These are phyloP conservation scores for Crocuta crocuta DNA, from an alignment of 2,113 vertebrate genomes.

Conservation along the genomic window DNA sequence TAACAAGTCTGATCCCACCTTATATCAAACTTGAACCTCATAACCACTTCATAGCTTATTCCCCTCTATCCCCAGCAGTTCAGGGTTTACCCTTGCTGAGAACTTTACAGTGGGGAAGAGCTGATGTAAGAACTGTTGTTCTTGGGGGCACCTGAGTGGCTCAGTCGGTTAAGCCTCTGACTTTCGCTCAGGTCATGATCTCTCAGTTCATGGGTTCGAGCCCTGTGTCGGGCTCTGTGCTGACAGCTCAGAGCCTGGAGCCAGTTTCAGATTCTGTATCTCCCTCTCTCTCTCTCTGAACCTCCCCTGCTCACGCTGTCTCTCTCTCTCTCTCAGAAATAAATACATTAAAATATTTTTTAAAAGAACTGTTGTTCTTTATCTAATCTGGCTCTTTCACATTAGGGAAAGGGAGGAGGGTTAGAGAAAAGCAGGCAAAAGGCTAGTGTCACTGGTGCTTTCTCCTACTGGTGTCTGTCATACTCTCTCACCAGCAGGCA, in stretches of 20 bases:
- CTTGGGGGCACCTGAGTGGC: background rate
- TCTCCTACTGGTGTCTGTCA: background rate
- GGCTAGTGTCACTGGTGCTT: background rate
- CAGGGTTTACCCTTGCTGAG: background rate
- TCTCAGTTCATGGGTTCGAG: no score
- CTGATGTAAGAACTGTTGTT: background rate
- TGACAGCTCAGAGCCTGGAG: no score
- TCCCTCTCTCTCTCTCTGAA: no score
- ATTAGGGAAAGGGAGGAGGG: background rate
- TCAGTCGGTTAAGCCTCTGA: no score
- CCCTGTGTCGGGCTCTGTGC: no score
- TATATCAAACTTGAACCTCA: background rate
- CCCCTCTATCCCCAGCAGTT: fast-evolving
- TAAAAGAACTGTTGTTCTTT: background rate
- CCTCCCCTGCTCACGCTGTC: no score
- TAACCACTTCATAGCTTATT: background rate
- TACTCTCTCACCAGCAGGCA: background rate
- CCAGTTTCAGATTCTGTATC: no score
- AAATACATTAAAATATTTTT: no score
- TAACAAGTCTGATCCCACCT: background rate
- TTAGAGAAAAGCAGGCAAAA: background rate
- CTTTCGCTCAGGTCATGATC: no score
- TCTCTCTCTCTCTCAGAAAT: no score
- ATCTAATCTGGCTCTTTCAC: background rate
- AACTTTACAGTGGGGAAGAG: background rate